Percentiles rank a stretch among this genome's conserved stretches.
These are phyloP conservation scores for Gambusia yucatana DNA, from an alignment of 2,797 vertebrate species.

Conservation along the genomic window DNA sequence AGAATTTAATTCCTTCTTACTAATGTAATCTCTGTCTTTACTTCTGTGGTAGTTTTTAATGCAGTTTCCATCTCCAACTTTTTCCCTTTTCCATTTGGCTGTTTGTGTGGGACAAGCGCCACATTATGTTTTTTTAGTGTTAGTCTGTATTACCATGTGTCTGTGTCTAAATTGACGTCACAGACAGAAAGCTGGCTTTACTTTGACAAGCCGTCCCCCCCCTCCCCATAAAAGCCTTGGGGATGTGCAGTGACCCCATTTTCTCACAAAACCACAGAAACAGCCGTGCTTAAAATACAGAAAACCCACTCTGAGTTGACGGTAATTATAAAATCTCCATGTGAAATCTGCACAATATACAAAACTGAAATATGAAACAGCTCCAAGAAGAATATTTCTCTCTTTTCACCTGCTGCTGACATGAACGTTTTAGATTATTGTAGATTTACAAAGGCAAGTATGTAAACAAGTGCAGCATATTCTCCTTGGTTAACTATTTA, in stretches of 20 bases:
- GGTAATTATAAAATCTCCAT: constrained; percentile 33
- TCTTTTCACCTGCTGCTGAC: neutral
- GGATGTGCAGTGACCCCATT: constrained; percentile 59
- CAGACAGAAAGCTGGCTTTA: constrained; percentile 64
- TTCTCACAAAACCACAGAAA: constrained; percentile 56
- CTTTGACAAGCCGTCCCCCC: constrained; percentile 36
- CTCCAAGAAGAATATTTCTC: neutral
- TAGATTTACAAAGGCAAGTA: neutral
- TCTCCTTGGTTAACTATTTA: neutral
- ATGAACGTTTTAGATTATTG: neutral
- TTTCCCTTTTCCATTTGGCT: constrained; percentile 23
- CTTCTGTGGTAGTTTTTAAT: constrained; percentile 11
- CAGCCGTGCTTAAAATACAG: constrained; percentile 43
- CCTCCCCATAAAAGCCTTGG: constrained; percentile 22
- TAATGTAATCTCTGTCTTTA: constrained; percentile 11
- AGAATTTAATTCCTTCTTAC: constrained; percentile 21
- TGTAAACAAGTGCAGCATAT: neutral
- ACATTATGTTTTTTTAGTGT: constrained; percentile 51
- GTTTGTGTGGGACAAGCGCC: constrained; percentile 60
- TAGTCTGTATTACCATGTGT: constrained; percentile 18
- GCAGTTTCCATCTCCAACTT: constrained; percentile 15
- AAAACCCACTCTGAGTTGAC: constrained; percentile 34
- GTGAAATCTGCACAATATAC: neutral
- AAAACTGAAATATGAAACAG: constrained; percentile 1
- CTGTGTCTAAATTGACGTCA: constrained; percentile 49